These are phyloP conservation scores for Tetanocera ferruginea DNA, from an alignment of 2,888 invertebrate species.

Conservation along the genomic window DNA sequence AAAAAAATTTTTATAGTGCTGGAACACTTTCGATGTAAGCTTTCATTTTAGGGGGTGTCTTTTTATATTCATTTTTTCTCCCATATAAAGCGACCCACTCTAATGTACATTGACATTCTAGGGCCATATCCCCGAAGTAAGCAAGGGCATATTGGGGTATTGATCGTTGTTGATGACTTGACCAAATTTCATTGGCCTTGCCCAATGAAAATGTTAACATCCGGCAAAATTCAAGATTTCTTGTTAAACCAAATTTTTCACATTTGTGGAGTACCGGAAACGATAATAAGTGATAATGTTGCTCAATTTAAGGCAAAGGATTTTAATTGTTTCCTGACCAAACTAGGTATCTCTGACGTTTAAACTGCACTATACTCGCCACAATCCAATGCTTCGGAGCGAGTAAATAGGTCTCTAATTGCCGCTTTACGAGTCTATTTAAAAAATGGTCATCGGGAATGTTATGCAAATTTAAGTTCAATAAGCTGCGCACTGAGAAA, in stretches of 20 bases:
- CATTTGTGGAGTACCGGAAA: conserved; percentile 51
- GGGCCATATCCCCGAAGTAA: background rate
- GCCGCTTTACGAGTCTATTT: conserved; percentile 50
- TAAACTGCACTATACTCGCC: conserved; percentile 54
- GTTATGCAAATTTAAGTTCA: conserved; percentile 15
- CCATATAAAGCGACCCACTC: too few relatives aligned
- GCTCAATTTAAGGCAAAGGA: conserved; percentile 43
- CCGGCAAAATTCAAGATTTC: background rate
- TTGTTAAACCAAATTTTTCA: conserved; percentile 45
- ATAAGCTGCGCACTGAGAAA: conserved; percentile 37
- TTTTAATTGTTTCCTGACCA: conserved; percentile 40
- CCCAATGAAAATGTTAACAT: background rate
- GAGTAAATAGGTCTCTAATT: conserved; percentile 54
- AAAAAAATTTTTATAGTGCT: too few relatives aligned
- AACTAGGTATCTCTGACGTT: conserved; percentile 42
- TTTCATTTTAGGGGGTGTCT: too few relatives aligned
- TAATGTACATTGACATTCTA: background rate
- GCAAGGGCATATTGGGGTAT: background rate
- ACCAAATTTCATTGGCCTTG: conserved; percentile 1
- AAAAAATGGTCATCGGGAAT: conserved; percentile 13
- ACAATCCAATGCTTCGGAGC: conserved; percentile 58
- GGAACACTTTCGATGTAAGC: too few relatives aligned
- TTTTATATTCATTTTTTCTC: too few relatives aligned
- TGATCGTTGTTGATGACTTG: conserved; percentile 11
- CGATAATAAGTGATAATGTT: conserved; percentile 52